Evolutionary conservation across 2,888 invertebrate species (phyloP).

Genomic region (Synanthedon formicaeformis): DNA sequence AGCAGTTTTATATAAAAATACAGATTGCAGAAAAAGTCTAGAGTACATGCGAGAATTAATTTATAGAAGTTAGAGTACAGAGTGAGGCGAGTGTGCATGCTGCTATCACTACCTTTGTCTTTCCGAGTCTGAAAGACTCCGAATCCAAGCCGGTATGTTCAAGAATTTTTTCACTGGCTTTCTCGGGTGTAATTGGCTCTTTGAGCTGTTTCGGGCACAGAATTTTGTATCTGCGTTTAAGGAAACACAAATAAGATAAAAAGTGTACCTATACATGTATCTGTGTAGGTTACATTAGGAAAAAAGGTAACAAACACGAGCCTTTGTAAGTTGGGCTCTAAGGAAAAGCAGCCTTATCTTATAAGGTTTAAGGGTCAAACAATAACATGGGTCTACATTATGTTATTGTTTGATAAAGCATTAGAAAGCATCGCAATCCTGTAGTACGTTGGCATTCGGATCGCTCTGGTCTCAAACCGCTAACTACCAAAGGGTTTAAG

Average conservation of each 20-base stretch:
- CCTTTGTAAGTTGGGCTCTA: constrained; percentile 48
- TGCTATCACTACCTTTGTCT: constrained; percentile 86
- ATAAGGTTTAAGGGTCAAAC: constrained; percentile 29
- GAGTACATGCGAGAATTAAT: too few species aligned
- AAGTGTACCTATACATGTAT: constrained; percentile 23
- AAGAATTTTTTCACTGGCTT: constrained; percentile 86
- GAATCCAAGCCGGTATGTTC: constrained; percentile 86
- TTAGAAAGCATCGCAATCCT: constrained; percentile 32
- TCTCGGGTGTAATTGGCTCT: constrained; percentile 78
- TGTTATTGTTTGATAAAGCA: constrained; percentile 39
- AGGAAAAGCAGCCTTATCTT: constrained; percentile 23
- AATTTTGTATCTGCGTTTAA: constrained; percentile 95
- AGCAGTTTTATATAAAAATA: too few species aligned
- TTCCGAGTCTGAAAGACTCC: constrained; percentile 95
- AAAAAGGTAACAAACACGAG: constrained; percentile 38
- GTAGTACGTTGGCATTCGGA: constrained; percentile 22
- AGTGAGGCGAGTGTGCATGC: constrained; percentile 24
- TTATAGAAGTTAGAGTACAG: background rate
- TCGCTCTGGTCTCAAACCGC: constrained; percentile 31
- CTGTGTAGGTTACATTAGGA: constrained; percentile 15
- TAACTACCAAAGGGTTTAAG: constrained; percentile 43
- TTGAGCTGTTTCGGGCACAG: constrained; percentile 92
- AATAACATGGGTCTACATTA: constrained; percentile 42
- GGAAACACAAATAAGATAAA: constrained; percentile 46
- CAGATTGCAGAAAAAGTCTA: too few species aligned